Evolutionary conservation across 2,888 invertebrate species (phyloP).

Genomic region (Helobdella robusta): DNA sequence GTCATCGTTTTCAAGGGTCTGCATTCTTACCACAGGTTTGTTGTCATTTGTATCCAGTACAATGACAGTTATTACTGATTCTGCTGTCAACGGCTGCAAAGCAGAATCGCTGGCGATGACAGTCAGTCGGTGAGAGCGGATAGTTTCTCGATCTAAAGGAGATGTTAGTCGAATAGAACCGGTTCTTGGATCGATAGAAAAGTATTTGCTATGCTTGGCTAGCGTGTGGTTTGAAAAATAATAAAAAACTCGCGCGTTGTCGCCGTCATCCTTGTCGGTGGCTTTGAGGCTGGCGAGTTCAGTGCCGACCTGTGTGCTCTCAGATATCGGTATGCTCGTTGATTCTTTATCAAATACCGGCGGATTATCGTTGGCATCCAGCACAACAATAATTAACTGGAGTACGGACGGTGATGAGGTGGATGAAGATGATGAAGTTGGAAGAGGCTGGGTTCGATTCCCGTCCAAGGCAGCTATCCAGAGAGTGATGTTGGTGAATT

Average conservation of each 20-base stretch:
- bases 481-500: not conserved
- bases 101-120: slow-evolving; percentile 24
- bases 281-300: slow-evolving; percentile 64
- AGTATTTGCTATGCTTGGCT: slow-evolving; percentile 34
- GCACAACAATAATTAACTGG: slow-evolving; percentile 53
- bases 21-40: slow-evolving; percentile 18
- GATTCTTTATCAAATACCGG: slow-evolving; percentile 66
- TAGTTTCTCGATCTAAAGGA: slow-evolving; percentile 59
- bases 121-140: slow-evolving; percentile 42
- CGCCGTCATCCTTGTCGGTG: slow-evolving; percentile 39
- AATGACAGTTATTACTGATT: slow-evolving; percentile 8
- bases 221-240: slow-evolving; percentile 11
- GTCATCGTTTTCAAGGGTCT: slow-evolving; percentile 16
- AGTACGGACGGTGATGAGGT: slow-evolving; percentile 57
- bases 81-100: slow-evolving; percentile 1
- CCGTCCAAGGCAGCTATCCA: slow-evolving; percentile 52
- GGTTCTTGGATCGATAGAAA: slow-evolving; percentile 38
- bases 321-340: slow-evolving; percentile 64
- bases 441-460: slow-evolving; percentile 25
- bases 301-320: slow-evolving; percentile 80
- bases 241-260: slow-evolving; percentile 22
- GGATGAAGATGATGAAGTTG: slow-evolving; percentile 36
- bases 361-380: slow-evolving; percentile 83
- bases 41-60: slow-evolving; percentile 29
- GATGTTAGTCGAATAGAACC: slow-evolving; percentile 51